These are phyloP conservation scores for Silurus asotus DNA, from an alignment of 2,113 vertebrate genomes.

Conservation along the genomic window DNA sequence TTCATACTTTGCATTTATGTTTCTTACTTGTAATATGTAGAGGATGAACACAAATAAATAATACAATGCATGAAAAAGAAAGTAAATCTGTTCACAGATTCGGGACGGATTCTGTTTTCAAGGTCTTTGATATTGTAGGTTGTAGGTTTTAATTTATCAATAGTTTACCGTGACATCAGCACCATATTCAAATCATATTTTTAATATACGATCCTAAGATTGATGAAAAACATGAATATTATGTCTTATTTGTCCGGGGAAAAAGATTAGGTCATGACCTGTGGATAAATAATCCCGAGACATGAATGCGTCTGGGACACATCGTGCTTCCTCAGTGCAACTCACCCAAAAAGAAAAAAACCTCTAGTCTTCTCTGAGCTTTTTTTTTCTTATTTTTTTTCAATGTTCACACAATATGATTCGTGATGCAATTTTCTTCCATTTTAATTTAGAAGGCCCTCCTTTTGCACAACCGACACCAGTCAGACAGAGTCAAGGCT, in stretches of 20 bases:
- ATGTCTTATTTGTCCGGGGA: neutral
- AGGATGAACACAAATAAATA: neutral
- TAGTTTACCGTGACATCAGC: neutral
- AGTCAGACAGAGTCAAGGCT: neutral
- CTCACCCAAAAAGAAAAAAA: neutral
- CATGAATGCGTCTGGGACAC: constrained; percentile 1
- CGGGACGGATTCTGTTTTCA: neutral
- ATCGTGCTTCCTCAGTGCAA: neutral
- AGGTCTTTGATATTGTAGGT: neutral
- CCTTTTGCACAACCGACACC: neutral
- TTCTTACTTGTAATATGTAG: no score
- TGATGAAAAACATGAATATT: neutral
- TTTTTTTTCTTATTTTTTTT: neutral
- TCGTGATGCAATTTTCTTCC: neutral
- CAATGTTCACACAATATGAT: neutral
- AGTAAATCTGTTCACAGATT: neutral
- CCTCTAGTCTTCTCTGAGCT: neutral
- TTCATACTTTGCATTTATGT: no score
- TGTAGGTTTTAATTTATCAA: neutral
- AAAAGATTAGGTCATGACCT: neutral
- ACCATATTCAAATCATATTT: neutral
- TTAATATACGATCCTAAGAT: neutral
- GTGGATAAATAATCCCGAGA: constrained; percentile 7
- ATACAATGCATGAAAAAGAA: neutral
- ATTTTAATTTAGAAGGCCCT: neutral